Percentiles rank a stretch among this genome's conserved stretches.
These are phyloP conservation scores for Catostylus mosaicus DNA, from an alignment of 30 jellyfish, hydroid and myxozoan genomes.

Conservation along the genomic window DNA sequence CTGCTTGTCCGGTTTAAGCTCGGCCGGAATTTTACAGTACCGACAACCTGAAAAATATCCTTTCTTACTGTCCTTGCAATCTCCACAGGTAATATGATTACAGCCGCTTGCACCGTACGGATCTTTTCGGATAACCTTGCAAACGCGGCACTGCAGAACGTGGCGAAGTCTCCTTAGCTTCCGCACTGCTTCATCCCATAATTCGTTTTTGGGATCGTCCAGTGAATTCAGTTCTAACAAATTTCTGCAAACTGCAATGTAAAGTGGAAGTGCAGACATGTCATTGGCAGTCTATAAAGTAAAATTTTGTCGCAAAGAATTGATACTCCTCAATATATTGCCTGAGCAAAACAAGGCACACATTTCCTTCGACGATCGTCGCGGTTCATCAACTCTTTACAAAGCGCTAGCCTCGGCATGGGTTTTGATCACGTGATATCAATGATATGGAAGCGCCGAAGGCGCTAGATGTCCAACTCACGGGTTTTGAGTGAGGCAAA, in stretches of 20 bases:
- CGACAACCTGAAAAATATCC: conserved; percentile 64
- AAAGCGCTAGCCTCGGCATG: conserved; percentile 17
- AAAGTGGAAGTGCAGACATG: conserved; percentile 54
- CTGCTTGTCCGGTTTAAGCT: conserved; percentile 48
- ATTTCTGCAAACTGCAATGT: conserved; percentile 43
- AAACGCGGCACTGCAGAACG: conserved; percentile 73
- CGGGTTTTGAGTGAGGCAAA: no score
- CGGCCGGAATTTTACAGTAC: conserved; percentile 60
- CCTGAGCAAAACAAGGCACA: background rate
- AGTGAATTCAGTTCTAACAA: conserved; percentile 38
- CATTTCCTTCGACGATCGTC: background rate
- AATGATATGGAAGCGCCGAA: background rate
- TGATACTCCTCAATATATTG: background rate
- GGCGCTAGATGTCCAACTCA: no score
- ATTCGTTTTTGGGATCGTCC: conserved; percentile 29
- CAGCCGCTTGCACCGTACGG: conserved; percentile 74
- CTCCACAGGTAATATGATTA: conserved; percentile 71
- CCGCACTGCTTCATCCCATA: conserved; percentile 65
- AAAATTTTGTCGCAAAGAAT: background rate
- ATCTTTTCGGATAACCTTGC: conserved; percentile 66
- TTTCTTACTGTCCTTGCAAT: conserved; percentile 56
- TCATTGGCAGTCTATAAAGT: no score
- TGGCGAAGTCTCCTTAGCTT: conserved; percentile 67
- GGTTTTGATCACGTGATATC: background rate
- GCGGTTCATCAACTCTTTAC: conserved; percentile 7